Base-by-base conservation (phyloP, 2,888 invertebrate species). In the Caenorhabditis sp. region DNA sequence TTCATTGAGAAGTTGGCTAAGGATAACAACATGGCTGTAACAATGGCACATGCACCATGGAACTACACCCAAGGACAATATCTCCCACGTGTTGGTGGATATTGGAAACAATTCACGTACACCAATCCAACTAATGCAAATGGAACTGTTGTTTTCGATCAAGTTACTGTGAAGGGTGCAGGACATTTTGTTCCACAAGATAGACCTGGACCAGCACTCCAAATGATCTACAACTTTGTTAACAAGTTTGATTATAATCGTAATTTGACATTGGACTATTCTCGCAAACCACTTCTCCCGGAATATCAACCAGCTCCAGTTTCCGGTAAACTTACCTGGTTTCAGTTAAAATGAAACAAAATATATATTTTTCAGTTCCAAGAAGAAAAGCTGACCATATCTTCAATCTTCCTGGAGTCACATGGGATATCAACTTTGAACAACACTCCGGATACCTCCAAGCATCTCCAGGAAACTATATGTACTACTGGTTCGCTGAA, bases 111-210 rank as follows among this genome's bases (percentile, higher is more conserved):
- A 26, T 84, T 84, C 77, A 66, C 63, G 7, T 72, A 67, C 63
- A 70, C 36, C 4, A 68, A 77, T 27, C 52, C 60, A 52, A 27
- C n/a, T 12, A 57, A 27, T 8, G 31, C 20, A 17, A 57, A 31
- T 8, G 57, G 36, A 58, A 31, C 23, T 14, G 60, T 63, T 26
- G 62, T 59, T 14, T 63, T 83, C 25, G 83, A 83, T 62, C 72
- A 84, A 36, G n/a, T 80, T 14, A 84, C 83, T 10, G 67, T 76
- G 26, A 67, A 81, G 76, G 81, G 81, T 50, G 93, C 93, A 17
- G 94, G 94, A 0, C 94, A 94, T 84, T 93, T 93, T 92, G 93
- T 93, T 10, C 93, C 93, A 0, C 90, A 91, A 38, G 93, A 94
- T 89, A 93, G 94, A 87, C 93, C 94, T 0, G 91, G 92, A 83